A percentile compares a stretch with the other conserved stretches of the same genome.
These are phyloP conservation scores for Pseudocheirus occidentalis DNA, from an alignment of 2,797 vertebrate genomes.

Conservation along the genomic window DNA sequence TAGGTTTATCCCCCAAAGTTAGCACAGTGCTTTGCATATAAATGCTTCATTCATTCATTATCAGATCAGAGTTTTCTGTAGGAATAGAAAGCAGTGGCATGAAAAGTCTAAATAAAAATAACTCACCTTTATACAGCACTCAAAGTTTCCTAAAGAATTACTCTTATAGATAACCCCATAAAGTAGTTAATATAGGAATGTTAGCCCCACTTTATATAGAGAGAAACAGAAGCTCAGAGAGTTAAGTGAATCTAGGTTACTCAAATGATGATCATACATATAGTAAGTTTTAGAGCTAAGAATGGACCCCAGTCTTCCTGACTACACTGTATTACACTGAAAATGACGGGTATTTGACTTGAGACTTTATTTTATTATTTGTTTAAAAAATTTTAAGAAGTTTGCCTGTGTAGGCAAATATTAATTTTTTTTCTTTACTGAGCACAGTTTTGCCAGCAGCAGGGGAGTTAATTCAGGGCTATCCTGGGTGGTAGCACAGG, in stretches of 20 bases:
- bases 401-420: not conserved
- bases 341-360: not conserved
- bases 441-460: not conserved
- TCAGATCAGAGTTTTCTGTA: not conserved
- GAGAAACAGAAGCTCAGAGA: not conserved
- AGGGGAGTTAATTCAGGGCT: not conserved
- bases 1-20: not conserved
- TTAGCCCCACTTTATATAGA: not conserved
- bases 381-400: slow-evolving; percentile 11
- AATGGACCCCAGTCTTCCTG: not conserved
- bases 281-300: not conserved
- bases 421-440: not conserved
- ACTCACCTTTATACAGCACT: not conserved
- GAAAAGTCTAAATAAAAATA: not conserved
- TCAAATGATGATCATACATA: not conserved
- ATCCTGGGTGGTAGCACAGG: not conserved
- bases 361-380: not conserved
- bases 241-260: not conserved
- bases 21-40: not conserved
- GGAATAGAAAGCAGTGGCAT: not conserved
- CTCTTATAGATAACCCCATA: not conserved
- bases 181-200: not conserved
- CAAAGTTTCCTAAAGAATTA: not conserved
- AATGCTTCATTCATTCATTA: not conserved
- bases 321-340: not conserved